These are phyloP conservation scores for Schizopygopsis pylzovi DNA, from an alignment of 2,797 vertebrate genomes.

Conservation along the genomic window DNA sequence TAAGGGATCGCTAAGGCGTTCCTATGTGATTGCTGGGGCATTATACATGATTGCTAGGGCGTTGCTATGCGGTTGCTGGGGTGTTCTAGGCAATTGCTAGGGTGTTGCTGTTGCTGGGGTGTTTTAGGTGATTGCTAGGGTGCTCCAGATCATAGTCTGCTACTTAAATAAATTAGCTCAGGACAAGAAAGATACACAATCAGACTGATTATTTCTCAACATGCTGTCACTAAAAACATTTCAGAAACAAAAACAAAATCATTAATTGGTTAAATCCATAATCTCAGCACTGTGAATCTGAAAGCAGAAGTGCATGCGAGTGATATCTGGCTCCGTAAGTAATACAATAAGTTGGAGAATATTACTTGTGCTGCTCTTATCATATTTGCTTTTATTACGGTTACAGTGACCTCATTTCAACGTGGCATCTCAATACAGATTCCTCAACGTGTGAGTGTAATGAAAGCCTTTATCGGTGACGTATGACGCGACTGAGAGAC, in stretches of 20 bases:
- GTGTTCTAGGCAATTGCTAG: neutral
- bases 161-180: neutral
- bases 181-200: neutral
- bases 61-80: neutral
- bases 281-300: neutral
- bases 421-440: neutral
- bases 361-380: slow-evolving; percentile 1
- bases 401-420: slow-evolving; percentile 16
- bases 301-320: neutral
- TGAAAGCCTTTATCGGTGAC: neutral
- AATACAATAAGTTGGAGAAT: slow-evolving; percentile 8
- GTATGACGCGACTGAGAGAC: neutral
- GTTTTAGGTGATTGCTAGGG: neutral
- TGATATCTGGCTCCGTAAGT: slow-evolving; percentile 2
- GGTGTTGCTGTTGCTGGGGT: neutral
- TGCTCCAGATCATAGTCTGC: neutral
- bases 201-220: neutral
- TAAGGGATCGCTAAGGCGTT: too few species aligned
- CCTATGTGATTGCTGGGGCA: neutral
- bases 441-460: neutral
- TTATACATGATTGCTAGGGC: neutral
- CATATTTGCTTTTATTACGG: slow-evolving; percentile 11
- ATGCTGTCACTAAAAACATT: neutral
- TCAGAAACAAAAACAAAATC: neutral
- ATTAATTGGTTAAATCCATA: neutral